Base-by-base conservation (phyloP, 1,140 invertebrate species). In the Danaus plexippus region DNA sequence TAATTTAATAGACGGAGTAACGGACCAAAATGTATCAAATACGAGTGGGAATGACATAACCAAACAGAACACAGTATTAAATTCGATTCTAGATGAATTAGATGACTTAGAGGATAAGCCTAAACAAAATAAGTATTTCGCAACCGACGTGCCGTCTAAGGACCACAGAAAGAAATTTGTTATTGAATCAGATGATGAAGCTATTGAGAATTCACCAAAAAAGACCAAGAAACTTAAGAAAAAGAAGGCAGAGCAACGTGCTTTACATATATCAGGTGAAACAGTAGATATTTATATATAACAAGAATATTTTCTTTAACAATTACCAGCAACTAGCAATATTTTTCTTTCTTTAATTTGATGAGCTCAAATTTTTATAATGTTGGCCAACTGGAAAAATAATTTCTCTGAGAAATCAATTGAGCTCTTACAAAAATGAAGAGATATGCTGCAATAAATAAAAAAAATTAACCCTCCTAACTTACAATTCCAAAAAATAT, bases 101-200 rank as follows among this genome's bases (percentile, higher is more conserved):
- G 59, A 80, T 66, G 72, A 76, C 22, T 71, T 78, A 8, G 72
- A 77, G 15, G 73, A 77, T 18, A 54, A 57, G n/a, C 66, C 69
- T 4, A 85, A 76, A 58, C 66, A 61, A 43, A 75, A 80, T 40
- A 79, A 74, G 54, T 84, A 74, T 57, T 81, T 86, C 45, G 46
- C 55, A 43, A 65, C 59, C 51, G 63, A 60, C 13, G 58, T 46
- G 18, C 58, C 52, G 45, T 46, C 47, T 13, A 57, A 45, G 43
- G 44, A 52, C 57, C 47, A 70, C n/a, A 85, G 75, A 58, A 84
- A 77, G 51, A 84, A 72, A 57, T 77, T 87, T 18, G 56, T 79
- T 0, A 87, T 87, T 32, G 80, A 87, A 54, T 85, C 81, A 11
- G 89, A 90, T 63, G 89, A 90, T 54, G 88, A 89, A 59, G 69